Conservation (phyloP, 1,140 invertebrate genomes). For the Nephila pilipes region DNA sequence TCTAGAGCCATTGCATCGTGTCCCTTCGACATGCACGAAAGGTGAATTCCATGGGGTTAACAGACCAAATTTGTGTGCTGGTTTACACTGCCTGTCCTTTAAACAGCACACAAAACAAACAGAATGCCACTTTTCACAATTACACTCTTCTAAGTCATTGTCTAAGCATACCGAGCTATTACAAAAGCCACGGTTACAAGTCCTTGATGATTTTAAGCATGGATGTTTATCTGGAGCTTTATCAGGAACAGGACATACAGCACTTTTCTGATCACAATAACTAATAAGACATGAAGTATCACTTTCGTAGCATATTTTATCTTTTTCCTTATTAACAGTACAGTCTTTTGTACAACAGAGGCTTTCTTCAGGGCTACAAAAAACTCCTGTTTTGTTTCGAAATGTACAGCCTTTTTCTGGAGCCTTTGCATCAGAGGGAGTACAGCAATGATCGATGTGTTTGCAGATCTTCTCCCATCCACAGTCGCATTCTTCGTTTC, state of each 20-base stretch:
- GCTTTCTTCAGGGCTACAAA: slow-evolving; percentile 63
- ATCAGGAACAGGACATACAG: neutral
- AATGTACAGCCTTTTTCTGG: slow-evolving; percentile 53
- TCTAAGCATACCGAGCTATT: slow-evolving; percentile 59
- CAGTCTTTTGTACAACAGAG: slow-evolving; percentile 38
- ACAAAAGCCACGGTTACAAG: slow-evolving; percentile 40
- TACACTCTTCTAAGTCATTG: slow-evolving; percentile 36
- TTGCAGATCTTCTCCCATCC: slow-evolving; percentile 17
- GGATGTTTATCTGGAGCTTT: neutral
- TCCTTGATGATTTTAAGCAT: slow-evolving; percentile 17
- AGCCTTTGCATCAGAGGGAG: neutral
- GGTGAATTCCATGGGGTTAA: slow-evolving; percentile 78
- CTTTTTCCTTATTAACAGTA: neutral
- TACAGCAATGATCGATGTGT: slow-evolving; percentile 50
- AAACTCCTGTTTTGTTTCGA: neutral
- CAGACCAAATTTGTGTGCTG: slow-evolving; percentile 1
- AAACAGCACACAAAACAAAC: slow-evolving; percentile 44
- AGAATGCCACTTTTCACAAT: neutral
- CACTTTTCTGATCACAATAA: slow-evolving; percentile 3
- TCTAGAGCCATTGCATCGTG: neutral
- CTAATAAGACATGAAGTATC: slow-evolving; percentile 6
- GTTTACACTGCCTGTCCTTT: neutral
- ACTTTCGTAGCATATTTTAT: neutral
- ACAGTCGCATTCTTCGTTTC: slow-evolving; percentile 64
- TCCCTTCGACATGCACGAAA: neutral